Base-by-base conservation (phyloP, 2,797 vertebrate species). In the Lepidocolaptes lacrymiger region DNA sequence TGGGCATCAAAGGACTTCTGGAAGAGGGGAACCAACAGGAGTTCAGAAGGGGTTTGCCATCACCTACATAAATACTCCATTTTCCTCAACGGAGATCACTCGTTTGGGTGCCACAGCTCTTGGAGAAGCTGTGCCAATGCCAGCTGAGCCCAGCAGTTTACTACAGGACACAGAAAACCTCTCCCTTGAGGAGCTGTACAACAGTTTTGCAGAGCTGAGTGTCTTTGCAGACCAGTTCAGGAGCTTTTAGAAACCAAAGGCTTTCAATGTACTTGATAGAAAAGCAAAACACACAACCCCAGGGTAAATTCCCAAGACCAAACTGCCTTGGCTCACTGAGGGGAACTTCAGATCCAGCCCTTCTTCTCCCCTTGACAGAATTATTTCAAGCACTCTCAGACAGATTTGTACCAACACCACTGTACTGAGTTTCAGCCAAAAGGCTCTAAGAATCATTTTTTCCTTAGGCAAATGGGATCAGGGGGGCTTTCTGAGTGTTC, bases 1-100 rank as follows among this genome's bases (percentile, higher is more conserved):
- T 99, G 99, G 62, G 99, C 99, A 3, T 99, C 99, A 17, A 99
- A 99, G 12, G 99, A 99, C 92, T 99, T 99, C 99, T 99, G 97
- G 67, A 91, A 84, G 0, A 30, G 14, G 27, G 28, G 27, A 22
- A 44, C 10, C 30, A 36, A 12, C 0, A 1, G 32, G 26, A 67
- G 24, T 49, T 86, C 67, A 85, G 44, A 56, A 17, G 58, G 44
- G 6, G 21, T 54, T 14, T 91, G 49, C 43, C 39, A 30, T 91
- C 51, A 79, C 8, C 34, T 61, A 43, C 44, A 71, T 1, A 6
- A 6, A 27, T 8, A 48, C 11, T 63, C 56, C 3, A 4, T 80
- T 68, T 68, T 83, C 37, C 44, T 54, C 51, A 61, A 18, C 26
- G 62, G 37, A 87, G 36, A 85, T 44, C 26, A 52, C 51, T 49